Base-by-base conservation (phyloP, 2,888 invertebrate genomes). In the Clusia tigrina region DNA sequence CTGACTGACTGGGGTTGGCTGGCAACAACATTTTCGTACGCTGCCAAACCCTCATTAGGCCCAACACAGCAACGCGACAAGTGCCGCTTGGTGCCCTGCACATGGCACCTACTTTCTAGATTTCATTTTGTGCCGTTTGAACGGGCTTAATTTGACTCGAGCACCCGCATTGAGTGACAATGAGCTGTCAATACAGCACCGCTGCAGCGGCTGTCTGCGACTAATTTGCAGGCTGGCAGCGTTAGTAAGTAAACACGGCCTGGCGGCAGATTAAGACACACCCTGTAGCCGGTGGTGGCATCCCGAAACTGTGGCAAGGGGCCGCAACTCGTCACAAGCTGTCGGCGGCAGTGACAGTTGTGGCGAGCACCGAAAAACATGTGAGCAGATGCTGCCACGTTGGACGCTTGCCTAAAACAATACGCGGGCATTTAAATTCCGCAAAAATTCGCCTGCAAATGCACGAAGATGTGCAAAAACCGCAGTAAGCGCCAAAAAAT, bases 361-460 rank as follows among this genome's bases (percentile, higher is more conserved):
- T 12, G 6, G 32, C 53, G 37, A 24, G 59, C 22, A 15, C 52
- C n/a, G 2, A 6, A 26, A 18, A 52, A 37, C 38, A 10, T 26
- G 25, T 22, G 22, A 15, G 17, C 20, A 46, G 25, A 18, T 22
- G 38, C 25, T 55, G 59, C 55, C 63, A 63, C 15, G 52, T 62
- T 63, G 63, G 65, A 63, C 46, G 20, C 37, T 37, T 60, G 65
- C 65, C 63, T 60, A 63, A 63, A 66, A 63, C 63, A 66, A 58
- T 60, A 58, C 58, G n/a, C n/a, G n/a, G n/a, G n/a, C n/a, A n/a
- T n/a, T n/a, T n/a, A 42, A 42, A 57, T 51, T 20, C 18, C 42
- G 38, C 22, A 56, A 26, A 58, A 57, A 42, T 48, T 26, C 51
- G 24, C 24, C 54, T 51, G 42, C 52, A 53, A 32, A 42, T 22